Evolutionary conservation across 2,797 vertebrate genomes (phyloP), one percentile per base, ranked within the genome.

Genomic region (Falco concolor): DNA sequence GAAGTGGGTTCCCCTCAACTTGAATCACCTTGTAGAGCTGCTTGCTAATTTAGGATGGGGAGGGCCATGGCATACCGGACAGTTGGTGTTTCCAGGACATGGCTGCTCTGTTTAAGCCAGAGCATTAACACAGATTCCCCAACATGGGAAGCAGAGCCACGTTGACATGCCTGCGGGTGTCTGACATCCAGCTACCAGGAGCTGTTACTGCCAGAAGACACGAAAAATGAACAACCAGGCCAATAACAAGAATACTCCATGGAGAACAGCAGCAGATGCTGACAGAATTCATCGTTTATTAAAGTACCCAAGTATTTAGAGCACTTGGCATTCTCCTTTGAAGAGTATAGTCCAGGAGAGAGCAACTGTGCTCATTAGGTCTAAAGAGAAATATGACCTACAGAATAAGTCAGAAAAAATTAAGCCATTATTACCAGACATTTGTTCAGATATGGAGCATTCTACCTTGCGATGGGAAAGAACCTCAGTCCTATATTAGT

Each of bases 121-220:
- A 85, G 27, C 10, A 54, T 50, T 84, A 78, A 47, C 19, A 13
- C 22, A 27, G 32, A 75, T 27, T 75, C 34, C 80, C 42, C 22
- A 42, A 49, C 0, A 0, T 2, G 32, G 56, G 38, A 92, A 89
- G 67, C 38, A 87, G 60, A 83, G 59, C 34, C 54, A 65, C 2
- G 6, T 1, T 81, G 53, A 82, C 57, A 45, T 12, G 19, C 13
- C 27, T 69, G 67, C 0, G 0, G 21, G 18, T 81, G 75, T 45
- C 67, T 47, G 61, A 87, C 54, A 50, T 50, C 30, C 84, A 86
- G 49, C 38, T 86, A 45, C 53, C 57, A 81, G 57, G 59, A 90
- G 34, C 23, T 69, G 16, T 53, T 78, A 40, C 65, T 47, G 54
- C 50, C 61, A 57, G 57, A 21, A 65, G 45, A 75, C 60, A 56